Evolutionary conservation across 2,797 vertebrate genomes (phyloP).

Genomic region (Salarias fasciatus): DNA sequence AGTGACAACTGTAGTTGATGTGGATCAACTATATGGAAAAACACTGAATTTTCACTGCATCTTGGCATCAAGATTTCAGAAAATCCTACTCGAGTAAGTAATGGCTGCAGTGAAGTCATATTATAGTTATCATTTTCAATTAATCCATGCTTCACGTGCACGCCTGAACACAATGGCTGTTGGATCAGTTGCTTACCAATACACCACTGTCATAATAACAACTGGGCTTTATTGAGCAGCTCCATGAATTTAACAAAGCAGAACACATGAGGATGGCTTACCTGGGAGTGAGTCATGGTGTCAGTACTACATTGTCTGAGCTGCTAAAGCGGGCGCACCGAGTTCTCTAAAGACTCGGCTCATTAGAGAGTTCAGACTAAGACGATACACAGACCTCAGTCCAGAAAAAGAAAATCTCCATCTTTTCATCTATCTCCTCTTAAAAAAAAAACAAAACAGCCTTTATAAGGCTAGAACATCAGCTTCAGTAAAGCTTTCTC

Average conservation of each 20-base stretch:
- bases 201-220: slow-evolving; percentile 11
- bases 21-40: too few relatives aligned
- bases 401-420: background rate
- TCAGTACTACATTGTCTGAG: slow-evolving; percentile 21
- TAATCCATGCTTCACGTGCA: too few relatives aligned
- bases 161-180: too few relatives aligned
- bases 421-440: background rate
- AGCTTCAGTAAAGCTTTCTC: background rate
- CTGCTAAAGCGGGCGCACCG: slow-evolving; percentile 13
- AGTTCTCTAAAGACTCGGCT: slow-evolving; percentile 31
- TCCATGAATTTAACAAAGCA: background rate
- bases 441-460: too few relatives aligned
- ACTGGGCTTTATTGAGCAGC: slow-evolving; percentile 1
- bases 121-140: too few relatives aligned
- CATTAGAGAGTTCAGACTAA: slow-evolving; percentile 39
- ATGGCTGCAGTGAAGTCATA: too few relatives aligned
- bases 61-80: too few relatives aligned
- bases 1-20: too few relatives aligned
- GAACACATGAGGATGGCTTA: slow-evolving; percentile 16
- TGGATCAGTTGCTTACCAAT: too few relatives aligned
- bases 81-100: too few relatives aligned
- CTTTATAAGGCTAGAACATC: background rate
- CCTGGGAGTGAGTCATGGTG: slow-evolving; percentile 30
- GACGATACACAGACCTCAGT: slow-evolving; percentile 4
- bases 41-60: too few relatives aligned